phyloP scores from a whole-genome alignment of 2,888 invertebrate species.

The Luperina testacea region DNA sequence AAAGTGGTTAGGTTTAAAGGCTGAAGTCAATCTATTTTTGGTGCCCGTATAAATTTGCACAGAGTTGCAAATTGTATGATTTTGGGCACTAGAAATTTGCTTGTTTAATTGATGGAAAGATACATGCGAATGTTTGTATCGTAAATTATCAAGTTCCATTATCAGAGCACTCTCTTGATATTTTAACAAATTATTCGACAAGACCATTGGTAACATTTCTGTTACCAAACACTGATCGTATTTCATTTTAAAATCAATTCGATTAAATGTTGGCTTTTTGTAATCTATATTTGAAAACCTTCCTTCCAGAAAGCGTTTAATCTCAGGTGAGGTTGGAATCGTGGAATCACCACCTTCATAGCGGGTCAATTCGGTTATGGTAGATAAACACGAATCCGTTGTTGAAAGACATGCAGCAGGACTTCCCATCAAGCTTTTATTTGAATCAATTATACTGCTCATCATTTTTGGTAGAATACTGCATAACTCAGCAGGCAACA shows the following conservation, averaged over 20 bases:
- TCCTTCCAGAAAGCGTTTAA: slow-evolving; percentile 62
- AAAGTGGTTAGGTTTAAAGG: slow-evolving; percentile 45
- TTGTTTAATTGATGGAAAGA: slow-evolving; percentile 11
- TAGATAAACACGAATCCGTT: slow-evolving; percentile 67
- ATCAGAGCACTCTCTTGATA: slow-evolving; percentile 9
- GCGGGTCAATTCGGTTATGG: slow-evolving; percentile 68
- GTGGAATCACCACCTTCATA: slow-evolving; percentile 50
- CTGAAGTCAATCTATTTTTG: slow-evolving; percentile 40
- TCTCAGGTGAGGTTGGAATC: slow-evolving; percentile 29
- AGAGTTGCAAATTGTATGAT: slow-evolving; percentile 61
- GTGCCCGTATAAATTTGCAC: slow-evolving; percentile 65
- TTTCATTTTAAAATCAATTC: slow-evolving; percentile 13
- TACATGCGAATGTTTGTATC: slow-evolving; percentile 4
- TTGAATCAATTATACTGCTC: slow-evolving; percentile 69
- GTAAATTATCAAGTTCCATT: slow-evolving; percentile 8
- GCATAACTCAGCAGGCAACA: slow-evolving; percentile 84
- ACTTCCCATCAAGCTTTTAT: slow-evolving; percentile 32
- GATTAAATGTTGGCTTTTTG: slow-evolving; percentile 6
- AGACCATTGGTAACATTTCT: slow-evolving; percentile 51
- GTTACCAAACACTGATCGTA: slow-evolving; percentile 33
- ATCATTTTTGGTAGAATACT: slow-evolving; percentile 82
- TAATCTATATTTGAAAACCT: slow-evolving; percentile 51
- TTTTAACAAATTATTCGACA: slow-evolving; percentile 28
- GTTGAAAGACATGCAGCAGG: slow-evolving; percentile 58
- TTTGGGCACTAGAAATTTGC: slow-evolving; percentile 7